Evolutionary conservation across 1,140 invertebrate species (phyloP).

Genomic region (Chelonus insularis): DNA sequence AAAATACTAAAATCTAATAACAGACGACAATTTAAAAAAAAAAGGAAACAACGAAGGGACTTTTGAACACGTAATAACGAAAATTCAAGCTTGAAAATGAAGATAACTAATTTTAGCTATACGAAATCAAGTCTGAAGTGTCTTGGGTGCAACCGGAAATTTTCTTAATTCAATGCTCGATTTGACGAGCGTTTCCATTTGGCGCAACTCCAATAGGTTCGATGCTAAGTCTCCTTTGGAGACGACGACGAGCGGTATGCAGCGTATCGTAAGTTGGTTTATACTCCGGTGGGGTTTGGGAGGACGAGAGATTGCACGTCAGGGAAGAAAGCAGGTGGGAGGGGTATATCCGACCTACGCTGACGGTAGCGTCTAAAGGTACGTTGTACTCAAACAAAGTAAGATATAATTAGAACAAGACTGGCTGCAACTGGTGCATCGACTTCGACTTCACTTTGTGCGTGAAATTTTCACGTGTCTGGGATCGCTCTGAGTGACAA

Average conservation of each 20-base stretch:
- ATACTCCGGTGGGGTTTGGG: not conserved
- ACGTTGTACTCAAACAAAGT: conserved; percentile 61
- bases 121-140: not conserved
- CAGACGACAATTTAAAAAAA: no score
- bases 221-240: conserved; percentile 1
- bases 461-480: conserved; percentile 3
- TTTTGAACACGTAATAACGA: no score
- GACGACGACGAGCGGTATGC: not conserved
- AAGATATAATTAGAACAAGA: conserved; percentile 54
- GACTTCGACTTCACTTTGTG: conserved; percentile 34
- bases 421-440: conserved; percentile 33
- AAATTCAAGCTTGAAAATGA: not conserved
- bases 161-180: conserved; percentile 40
- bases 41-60: no score
- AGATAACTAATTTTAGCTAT: not conserved
- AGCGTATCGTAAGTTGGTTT: not conserved
- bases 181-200: conserved; percentile 42
- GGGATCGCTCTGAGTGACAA: not conserved
- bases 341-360: conserved; percentile 2
- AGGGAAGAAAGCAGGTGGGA: conserved; percentile 29
- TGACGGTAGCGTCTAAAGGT: conserved; percentile 47
- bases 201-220: conserved; percentile 43
- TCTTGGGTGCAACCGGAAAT: conserved; percentile 25
- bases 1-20: no score
- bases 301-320: conserved; percentile 27